Evolutionary conservation across 2,797 vertebrate species (phyloP).

Genomic region (Enoplosus armatus): DNA sequence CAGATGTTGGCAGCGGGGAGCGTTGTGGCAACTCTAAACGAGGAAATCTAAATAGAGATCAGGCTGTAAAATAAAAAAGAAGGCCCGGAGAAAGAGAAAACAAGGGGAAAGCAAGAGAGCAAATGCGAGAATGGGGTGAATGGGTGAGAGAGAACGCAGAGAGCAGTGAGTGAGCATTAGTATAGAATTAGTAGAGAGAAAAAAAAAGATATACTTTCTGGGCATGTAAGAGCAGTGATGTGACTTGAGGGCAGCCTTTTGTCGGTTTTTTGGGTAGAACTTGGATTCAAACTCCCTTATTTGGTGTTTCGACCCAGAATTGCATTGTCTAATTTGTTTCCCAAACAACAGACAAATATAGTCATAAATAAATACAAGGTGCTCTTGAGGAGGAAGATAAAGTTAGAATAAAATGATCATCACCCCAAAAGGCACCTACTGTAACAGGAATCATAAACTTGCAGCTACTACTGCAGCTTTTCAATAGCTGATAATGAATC

Average conservation of each 20-base stretch:
- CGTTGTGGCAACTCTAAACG: slow-evolving; percentile 84
- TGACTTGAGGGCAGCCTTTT: slow-evolving; percentile 28
- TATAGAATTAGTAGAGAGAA: slow-evolving; percentile 43
- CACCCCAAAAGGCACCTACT: slow-evolving; percentile 2
- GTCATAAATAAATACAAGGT: slow-evolving; percentile 9
- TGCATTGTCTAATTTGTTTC: slow-evolving; percentile 28
- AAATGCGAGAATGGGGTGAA: slow-evolving; percentile 57
- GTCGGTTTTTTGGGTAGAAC: background rate
- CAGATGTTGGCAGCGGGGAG: slow-evolving; percentile 86
- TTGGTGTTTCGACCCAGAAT: slow-evolving; percentile 6
- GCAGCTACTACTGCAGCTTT: slow-evolving; percentile 38
- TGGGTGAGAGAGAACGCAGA: slow-evolving; percentile 42
- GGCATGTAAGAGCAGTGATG: slow-evolving; percentile 28
- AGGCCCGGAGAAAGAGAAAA: slow-evolving; percentile 66
- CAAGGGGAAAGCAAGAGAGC: slow-evolving; percentile 58
- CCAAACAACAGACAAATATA: slow-evolving; percentile 30
- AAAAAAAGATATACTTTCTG: slow-evolving; percentile 40
- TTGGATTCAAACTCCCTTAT: slow-evolving; percentile 16
- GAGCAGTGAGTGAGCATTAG: slow-evolving; percentile 54
- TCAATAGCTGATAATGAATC: slow-evolving; percentile 68
- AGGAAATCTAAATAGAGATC: slow-evolving; percentile 86
- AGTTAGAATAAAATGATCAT: background rate
- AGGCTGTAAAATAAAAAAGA: slow-evolving; percentile 80
- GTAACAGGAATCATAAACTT: slow-evolving; percentile 40
- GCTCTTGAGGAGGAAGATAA: slow-evolving; percentile 2